Evolutionary conservation across 2,888 invertebrate genomes (phyloP), one percentile per base, ranked within the genome.

Genomic region (Hanleya hanleyi): DNA sequence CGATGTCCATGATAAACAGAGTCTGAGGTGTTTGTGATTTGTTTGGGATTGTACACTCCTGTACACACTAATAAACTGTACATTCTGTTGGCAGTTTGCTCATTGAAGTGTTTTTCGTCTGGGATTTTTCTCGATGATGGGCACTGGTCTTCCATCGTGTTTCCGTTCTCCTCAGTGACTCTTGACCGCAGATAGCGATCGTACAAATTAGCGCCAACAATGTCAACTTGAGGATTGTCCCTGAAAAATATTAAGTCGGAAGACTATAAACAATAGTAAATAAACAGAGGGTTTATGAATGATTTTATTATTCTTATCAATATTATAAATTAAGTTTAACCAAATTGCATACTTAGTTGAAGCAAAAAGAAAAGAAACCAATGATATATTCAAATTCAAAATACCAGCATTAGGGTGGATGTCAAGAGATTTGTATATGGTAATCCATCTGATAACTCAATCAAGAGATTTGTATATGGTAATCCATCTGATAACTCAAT

Each of bases 151-250:
- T 37, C 38, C n/a, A 37, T 37, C 5, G 22, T 64, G 67, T 80
- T 80, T 18, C 79, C 76, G 50, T 83, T 82, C 37, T 69, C 69
- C 35, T 64, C 49, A 36, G 79, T 67, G 78, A 72, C 9, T 81
- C 70, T 41, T 15, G 78, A 65, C 64, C 81, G 78, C 51, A 87
- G 77, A 81, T 85, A 89, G 4, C 87, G 80, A 75, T 90, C 86
- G 77, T 90, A 90, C 33, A 90, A 81, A 73, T 90, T 90, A 47
- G 88, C 87, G 15, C 90, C 90, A 32, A 88, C 86, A 36, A 90
- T 87, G 77, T 90, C 90, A 12, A 88, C 89, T 47, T 86, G 85
- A 0, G 89, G 90, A 69, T 89, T 90, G 77, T 90, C 90, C 26
- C 90, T 90, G 83, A 15, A 82, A 81, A 38, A 15, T 15, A 35